Percentiles rank a stretch among this genome's conserved stretches.
Conservation (phyloP, 2,113 vertebrate species). For the Siphamia tubifer region DNA sequence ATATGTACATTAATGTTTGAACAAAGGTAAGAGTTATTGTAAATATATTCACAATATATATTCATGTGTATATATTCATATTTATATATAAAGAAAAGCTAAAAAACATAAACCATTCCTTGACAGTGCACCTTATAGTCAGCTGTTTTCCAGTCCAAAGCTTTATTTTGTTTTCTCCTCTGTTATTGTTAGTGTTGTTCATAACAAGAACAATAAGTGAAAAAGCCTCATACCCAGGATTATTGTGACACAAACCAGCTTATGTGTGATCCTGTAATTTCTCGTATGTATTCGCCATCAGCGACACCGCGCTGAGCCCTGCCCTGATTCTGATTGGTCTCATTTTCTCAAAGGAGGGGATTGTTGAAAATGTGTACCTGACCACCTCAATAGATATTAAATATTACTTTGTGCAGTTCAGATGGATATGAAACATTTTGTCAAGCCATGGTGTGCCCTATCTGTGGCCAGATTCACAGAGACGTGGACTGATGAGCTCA, state of each 20-base stretch:
- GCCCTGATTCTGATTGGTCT: constrained; percentile 13
- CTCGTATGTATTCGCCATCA: neutral
- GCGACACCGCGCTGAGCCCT: neutral
- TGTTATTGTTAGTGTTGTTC: neutral
- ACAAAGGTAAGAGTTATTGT: too few relatives aligned
- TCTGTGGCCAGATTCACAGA: neutral
- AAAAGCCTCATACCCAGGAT: neutral
- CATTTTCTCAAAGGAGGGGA: constrained; percentile 12
- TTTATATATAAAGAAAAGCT: too few relatives aligned
- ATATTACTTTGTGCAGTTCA: constrained; percentile 14
- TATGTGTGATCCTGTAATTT: constrained; percentile 11
- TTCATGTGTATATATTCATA: too few relatives aligned
- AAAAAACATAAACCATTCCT: too few relatives aligned
- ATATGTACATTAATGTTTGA: too few relatives aligned
- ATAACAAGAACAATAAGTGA: neutral
- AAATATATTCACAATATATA: too few relatives aligned
- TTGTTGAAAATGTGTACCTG: constrained; percentile 24
- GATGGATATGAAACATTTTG: constrained; percentile 31
- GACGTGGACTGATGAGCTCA: constrained; percentile 5
- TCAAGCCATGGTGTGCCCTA: neutral
- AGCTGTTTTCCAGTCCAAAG: neutral
- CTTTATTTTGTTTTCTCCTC: neutral
- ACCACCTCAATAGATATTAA: constrained; percentile 24
- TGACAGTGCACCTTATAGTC: too few relatives aligned
- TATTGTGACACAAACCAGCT: neutral